Evolutionary conservation across 2,797 vertebrate species (phyloP), one percentile per base, ranked within the genome.

Genomic region (Tapirus indicus): DNA sequence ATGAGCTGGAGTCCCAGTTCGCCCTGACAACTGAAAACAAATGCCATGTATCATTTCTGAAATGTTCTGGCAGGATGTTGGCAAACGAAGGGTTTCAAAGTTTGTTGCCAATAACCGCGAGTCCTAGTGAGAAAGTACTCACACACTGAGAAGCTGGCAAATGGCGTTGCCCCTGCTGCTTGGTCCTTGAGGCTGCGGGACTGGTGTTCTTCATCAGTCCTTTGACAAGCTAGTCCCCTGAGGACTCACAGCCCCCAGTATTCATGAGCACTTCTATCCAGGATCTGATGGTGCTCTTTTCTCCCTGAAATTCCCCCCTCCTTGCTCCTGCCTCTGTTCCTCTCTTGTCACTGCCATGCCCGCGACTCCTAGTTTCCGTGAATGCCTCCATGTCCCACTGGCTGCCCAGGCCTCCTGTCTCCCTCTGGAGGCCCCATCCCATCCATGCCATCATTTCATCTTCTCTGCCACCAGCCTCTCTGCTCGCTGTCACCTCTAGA

Each of bases 21-120:
- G 54, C 83, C 64, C 82, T 86, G 77, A 93, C 49, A 41, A 75
- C 11, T 41, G 17, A 27, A 21, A 29, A 54, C 18, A 60, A 66
- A 77, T 16, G 38, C 72, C 38, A 88, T 86, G 90, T 92, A 85
- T 95, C n/a, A 52, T 92, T 93, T 97, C 75, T 97, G 95, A 95
- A 96, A 86, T 83, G 80, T 90, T 86, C 77, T 92, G 90, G 93
- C 93, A 92, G 88, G 95, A 47, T 97, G 88, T 97, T 95, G 95
- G 87, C 92, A 95, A 95, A 85, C 79, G 64, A 47, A 91, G 49
- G 41, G 82, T 68, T 95, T 97, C 93, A 47, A 85, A 91, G 85
- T 93, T 54, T 89, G 74, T 83, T 92, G 54, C 41, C 62, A 92
- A 78, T 78, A 92, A 95, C 95, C 94, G 56, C 84, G 64, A 56